phyloP scores from a whole-genome alignment of 2,113 vertebrate genomes.

The Callocephalon fimbriatum region DNA sequence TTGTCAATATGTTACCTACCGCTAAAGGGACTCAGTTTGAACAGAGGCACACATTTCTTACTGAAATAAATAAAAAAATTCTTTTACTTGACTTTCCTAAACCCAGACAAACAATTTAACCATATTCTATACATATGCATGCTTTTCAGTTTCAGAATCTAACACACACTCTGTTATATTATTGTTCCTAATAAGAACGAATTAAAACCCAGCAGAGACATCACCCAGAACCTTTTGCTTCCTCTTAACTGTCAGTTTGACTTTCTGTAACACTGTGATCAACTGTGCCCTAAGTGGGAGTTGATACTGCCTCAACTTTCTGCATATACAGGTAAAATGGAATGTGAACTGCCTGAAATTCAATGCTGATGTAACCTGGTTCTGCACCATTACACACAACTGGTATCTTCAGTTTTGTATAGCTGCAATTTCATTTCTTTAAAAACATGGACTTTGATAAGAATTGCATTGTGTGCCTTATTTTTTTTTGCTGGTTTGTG shows the following conservation, averaged over 20 bases:
- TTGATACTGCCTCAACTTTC: slow-evolving; percentile 68
- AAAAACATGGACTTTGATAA: slow-evolving; percentile 58
- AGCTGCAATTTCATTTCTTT: slow-evolving; percentile 67
- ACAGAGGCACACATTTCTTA: neutral
- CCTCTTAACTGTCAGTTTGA: slow-evolving; percentile 66
- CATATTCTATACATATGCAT: slow-evolving; percentile 36
- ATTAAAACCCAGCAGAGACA: slow-evolving; percentile 68
- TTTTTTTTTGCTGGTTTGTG: neutral
- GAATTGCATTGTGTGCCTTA: neutral
- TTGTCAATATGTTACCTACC: slow-evolving; percentile 6
- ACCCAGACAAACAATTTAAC: slow-evolving; percentile 4
- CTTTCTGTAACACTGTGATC: slow-evolving; percentile 70
- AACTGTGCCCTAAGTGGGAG: slow-evolving; percentile 65
- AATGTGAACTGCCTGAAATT: slow-evolving; percentile 62
- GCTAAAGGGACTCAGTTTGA: neutral
- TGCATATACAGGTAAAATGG: slow-evolving; percentile 56
- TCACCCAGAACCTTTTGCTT: slow-evolving; percentile 65
- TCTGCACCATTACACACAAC: slow-evolving; percentile 70
- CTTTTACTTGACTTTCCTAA: neutral
- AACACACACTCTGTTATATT: slow-evolving; percentile 1
- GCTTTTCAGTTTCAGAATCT: neutral
- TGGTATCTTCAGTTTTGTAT: slow-evolving; percentile 45
- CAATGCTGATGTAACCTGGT: slow-evolving; percentile 47
- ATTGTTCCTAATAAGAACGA: slow-evolving; percentile 65
- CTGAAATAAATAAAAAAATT: neutral